These are phyloP conservation scores for Anser cygnoides DNA, from an alignment of 2,113 vertebrate species.

Conservation along the genomic window DNA sequence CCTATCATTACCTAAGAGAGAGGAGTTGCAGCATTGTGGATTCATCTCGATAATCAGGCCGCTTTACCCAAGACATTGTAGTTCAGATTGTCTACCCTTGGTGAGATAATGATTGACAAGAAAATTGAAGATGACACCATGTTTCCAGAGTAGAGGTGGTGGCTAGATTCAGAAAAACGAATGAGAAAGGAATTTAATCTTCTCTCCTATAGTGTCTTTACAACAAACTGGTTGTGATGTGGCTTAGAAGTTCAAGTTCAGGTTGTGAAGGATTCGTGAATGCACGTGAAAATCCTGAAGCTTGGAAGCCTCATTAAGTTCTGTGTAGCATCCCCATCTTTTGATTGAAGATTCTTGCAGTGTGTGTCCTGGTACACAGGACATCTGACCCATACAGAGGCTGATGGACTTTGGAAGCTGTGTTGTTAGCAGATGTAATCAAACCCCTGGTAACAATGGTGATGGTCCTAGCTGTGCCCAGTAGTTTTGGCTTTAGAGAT, in stretches of 20 bases:
- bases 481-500: background rate
- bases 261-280: background rate
- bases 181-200: background rate
- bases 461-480: background rate
- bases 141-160: background rate
- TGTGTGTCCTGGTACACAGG: background rate
- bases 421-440: accelerated
- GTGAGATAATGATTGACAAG: background rate
- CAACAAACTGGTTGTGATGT: background rate
- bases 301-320: background rate
- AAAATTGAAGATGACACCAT: background rate
- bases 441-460: too few relatives aligned
- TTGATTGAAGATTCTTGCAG: background rate
- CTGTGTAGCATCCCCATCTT: background rate
- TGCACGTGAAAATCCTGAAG: background rate
- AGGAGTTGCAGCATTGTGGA: background rate
- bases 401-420: background rate
- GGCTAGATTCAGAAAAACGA: background rate
- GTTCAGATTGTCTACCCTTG: background rate
- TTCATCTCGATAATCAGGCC: background rate
- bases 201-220: background rate
- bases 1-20: background rate
- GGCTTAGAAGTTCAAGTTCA: background rate
- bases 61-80: background rate
- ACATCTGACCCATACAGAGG: background rate